Conservation (phyloP, 1,140 invertebrate species). For the Micrasema minimum region DNA sequence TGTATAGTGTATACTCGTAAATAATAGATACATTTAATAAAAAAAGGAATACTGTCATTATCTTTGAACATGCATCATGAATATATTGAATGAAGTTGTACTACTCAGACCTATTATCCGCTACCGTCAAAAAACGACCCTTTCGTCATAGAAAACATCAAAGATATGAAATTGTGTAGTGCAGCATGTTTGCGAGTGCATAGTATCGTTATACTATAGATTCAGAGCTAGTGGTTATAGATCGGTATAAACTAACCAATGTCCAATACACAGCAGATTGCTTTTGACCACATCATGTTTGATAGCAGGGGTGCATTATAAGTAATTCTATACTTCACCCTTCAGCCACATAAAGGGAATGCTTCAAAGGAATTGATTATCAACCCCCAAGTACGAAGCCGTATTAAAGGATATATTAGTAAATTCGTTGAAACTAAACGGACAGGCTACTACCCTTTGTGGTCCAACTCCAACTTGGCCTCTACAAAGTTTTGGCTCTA, state of each 20-base stretch:
- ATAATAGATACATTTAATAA: too few species aligned
- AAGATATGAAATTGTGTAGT: too few species aligned
- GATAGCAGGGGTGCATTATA: conserved; percentile 25
- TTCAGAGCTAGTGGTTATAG: too few species aligned
- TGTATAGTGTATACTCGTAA: too few species aligned
- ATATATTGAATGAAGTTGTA: too few species aligned
- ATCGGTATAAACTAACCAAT: not conserved
- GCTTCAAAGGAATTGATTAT: conserved; percentile 36
- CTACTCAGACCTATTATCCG: too few species aligned
- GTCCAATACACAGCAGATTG: conserved; percentile 9
- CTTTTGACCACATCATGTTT: conserved; percentile 20
- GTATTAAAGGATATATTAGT: conserved; percentile 17
- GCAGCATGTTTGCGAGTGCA: too few species aligned
- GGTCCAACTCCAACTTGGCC: conserved; percentile 9
- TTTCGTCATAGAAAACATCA: too few species aligned
- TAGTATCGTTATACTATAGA: too few species aligned
- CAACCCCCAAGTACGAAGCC: conserved; percentile 4
- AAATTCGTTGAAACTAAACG: conserved; percentile 22
- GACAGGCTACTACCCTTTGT: conserved; percentile 12
- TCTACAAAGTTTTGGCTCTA: conserved; percentile 6
- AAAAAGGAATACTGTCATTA: too few species aligned
- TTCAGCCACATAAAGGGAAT: conserved; percentile 20
- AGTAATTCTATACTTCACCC: conserved; percentile 11
- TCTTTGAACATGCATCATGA: too few species aligned
- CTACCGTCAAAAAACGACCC: too few species aligned